Evolutionary conservation across 2,888 invertebrate genomes (phyloP), one percentile per base, ranked within the genome.

Genomic region (Tricholauxania praeusta): DNA sequence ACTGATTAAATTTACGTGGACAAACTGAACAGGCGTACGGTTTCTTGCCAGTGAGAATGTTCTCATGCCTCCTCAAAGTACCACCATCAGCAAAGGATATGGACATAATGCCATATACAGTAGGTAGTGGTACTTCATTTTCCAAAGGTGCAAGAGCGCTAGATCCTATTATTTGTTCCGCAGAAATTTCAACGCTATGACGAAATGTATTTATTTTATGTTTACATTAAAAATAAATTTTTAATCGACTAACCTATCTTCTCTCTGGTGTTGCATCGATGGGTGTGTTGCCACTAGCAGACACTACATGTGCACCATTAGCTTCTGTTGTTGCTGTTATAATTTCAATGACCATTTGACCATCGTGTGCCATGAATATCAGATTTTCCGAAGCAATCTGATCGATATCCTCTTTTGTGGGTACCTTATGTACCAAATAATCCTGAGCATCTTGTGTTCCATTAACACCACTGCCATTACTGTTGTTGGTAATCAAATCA

Each of bases 21-120:
- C 95, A 95, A 60, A 95, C 94, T 0, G 95, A 94, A 83, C 95
- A 95, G 12, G 93, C 95, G 83, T 95, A 95, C 0, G 95, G 95
- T 83, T 95, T 95, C 82, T 94, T 94, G 32, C 91, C 94, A 0
- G 95, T 95, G 80, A 95, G 95, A 80, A 95, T 95, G 12, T 95
- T 89, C 82, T 95, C 95, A 83, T 95, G 95, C 83, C 95, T 95
- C 49, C 95, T 88, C 60, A 95, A 85, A 2, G 95, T 95, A 32
- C 95, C 95, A 53, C 95, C 95, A 84, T 95, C 95, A 0, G 95
- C 95, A 84, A 95, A 95, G 0, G 95, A 89, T 93, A 94, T 0
- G 95, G 95, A 6, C 94, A 90, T 28, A 85, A 65, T 0, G 87
- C 84, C 19, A 91, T 91, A 81, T 83, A 94, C 94, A 48, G 94